A percentile compares a stretch with the other conserved stretches of the same genome.
Evolutionary conservation across 1,140 invertebrate species (phyloP).

Genomic region (Ooceraea biroi): DNA sequence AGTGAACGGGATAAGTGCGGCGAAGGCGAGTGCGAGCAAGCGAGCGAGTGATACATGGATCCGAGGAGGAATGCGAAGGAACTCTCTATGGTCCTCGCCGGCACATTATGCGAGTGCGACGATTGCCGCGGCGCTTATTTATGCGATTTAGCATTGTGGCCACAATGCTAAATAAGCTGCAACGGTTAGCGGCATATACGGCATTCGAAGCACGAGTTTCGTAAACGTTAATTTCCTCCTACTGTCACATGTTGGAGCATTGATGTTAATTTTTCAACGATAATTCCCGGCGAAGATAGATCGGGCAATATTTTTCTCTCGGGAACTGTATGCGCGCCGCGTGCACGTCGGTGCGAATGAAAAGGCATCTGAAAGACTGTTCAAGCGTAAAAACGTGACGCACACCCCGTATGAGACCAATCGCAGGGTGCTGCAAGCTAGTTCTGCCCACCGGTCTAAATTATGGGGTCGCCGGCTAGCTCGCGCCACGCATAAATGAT

Average conservation of each 20-base stretch:
- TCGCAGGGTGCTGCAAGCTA: conserved; percentile 77
- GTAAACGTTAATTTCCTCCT: background rate
- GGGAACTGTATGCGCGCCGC: background rate
- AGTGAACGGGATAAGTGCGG: conserved; percentile 26
- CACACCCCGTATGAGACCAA: conserved; percentile 76
- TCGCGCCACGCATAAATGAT: conserved; percentile 85
- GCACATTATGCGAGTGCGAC: conserved; percentile 6
- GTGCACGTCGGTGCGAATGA: background rate
- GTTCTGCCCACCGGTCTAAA: conserved; percentile 84
- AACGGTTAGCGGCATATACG: background rate
- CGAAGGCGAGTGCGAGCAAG: no score
- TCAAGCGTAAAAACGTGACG: conserved; percentile 57
- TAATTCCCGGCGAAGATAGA: background rate
- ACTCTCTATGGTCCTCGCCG: background rate
- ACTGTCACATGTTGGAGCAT: background rate
- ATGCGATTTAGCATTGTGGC: background rate
- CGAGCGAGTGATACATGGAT: no score
- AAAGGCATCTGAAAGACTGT: conserved; percentile 49
- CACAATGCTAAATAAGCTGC: background rate
- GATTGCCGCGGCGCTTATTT: background rate
- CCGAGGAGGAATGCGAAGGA: background rate
- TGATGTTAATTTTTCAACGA: background rate
- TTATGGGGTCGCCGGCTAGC: conserved; percentile 84
- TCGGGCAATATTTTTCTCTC: background rate
- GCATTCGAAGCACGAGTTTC: background rate